A percentile compares a stretch with the other conserved stretches of the same genome.
Conservation (phyloP, 2,797 vertebrate genomes). For the Pampus argenteus region DNA sequence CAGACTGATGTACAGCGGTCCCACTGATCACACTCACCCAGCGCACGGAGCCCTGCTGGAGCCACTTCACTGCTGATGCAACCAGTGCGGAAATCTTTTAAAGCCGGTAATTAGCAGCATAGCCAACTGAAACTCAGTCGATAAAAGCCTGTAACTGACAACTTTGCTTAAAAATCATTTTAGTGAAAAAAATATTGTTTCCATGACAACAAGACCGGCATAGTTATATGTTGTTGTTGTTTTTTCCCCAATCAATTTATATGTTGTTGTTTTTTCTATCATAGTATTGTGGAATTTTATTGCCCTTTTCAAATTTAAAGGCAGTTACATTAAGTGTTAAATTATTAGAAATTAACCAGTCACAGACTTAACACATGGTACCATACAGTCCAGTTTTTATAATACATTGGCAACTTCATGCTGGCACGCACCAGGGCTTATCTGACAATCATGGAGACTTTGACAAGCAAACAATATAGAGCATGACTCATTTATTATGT, state of each 20-base stretch:
- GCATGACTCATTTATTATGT: slow-evolving; percentile 62
- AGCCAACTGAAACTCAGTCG: slow-evolving; percentile 30
- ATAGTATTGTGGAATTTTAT: slow-evolving; percentile 18
- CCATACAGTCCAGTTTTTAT: not conserved
- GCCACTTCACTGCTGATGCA: slow-evolving; percentile 34
- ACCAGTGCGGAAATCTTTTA: slow-evolving; percentile 34
- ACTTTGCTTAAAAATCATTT: slow-evolving; percentile 44
- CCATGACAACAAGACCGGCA: slow-evolving; percentile 69
- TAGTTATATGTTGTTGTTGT: slow-evolving; percentile 44
- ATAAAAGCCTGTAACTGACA: slow-evolving; percentile 36
- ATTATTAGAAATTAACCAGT: slow-evolving; percentile 14
- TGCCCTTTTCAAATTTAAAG: not conserved
- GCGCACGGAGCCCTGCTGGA: slow-evolving; percentile 21
- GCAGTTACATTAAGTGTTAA: slow-evolving; percentile 2
- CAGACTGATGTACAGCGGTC: slow-evolving; percentile 15
- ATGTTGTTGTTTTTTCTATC: slow-evolving; percentile 20
- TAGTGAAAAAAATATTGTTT: slow-evolving; percentile 50
- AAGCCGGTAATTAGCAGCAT: slow-evolving; percentile 48
- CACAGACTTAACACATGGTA: not conserved
- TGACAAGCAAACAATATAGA: slow-evolving; percentile 63
- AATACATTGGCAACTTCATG: slow-evolving; percentile 19
- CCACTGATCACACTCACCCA: slow-evolving; percentile 27
- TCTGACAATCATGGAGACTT: slow-evolving; percentile 51
- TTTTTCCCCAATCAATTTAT: slow-evolving; percentile 34
- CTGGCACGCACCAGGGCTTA: slow-evolving; percentile 17